Evolutionary conservation across 2,113 vertebrate species (phyloP).

Genomic region (Lepisosteus oculatus): DNA sequence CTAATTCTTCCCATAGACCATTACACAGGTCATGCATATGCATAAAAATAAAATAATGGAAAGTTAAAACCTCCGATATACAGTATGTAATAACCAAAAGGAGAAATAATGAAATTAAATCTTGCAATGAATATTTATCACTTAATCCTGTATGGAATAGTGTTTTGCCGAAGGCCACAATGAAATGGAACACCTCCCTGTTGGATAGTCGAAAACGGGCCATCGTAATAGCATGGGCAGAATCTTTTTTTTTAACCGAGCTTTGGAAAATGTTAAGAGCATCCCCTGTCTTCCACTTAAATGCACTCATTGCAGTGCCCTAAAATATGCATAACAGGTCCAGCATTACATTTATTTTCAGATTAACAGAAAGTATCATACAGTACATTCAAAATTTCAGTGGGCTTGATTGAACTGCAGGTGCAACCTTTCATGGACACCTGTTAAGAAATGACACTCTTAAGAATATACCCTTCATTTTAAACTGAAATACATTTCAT

Average conservation of each 20-base stretch:
- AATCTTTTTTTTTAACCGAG: neutral
- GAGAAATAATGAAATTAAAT: neutral
- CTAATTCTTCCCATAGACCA: no score
- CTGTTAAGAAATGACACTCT: no score
- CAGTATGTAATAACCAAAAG: neutral
- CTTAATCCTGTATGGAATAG: neutral
- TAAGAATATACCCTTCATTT: no score
- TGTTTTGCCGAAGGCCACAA: slow-evolving; percentile 9
- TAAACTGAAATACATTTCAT: no score
- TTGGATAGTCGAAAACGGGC: neutral
- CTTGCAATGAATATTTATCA: neutral
- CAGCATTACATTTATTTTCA: neutral
- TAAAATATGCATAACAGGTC: neutral
- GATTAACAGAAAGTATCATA: no score
- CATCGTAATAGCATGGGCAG: neutral
- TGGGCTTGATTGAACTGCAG: no score
- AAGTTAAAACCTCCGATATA: neutral
- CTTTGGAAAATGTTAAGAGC: neutral
- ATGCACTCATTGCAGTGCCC: neutral
- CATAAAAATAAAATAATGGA: neutral
- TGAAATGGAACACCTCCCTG: slow-evolving; percentile 10
- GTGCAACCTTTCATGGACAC: no score
- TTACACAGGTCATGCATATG: neutral
- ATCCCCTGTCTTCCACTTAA: neutral
- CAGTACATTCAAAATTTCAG: no score